Evolutionary conservation across 2,888 invertebrate genomes (phyloP), one percentile per base, ranked within the genome.

Genomic region (Clitarchus hookeri): DNA sequence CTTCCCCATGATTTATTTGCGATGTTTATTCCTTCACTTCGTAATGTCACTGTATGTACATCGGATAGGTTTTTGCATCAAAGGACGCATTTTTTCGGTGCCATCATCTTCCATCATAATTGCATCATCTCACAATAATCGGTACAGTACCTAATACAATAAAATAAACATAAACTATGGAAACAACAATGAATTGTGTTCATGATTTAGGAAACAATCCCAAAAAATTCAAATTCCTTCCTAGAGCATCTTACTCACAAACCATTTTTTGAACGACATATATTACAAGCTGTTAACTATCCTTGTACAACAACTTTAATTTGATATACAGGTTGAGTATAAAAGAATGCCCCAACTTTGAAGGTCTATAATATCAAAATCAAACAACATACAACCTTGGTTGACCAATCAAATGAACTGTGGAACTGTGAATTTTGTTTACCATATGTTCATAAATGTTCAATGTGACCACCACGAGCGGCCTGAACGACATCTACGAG

Each of bases 21-120:
- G 6, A 11, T 78, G 78, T 78, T 78, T 78, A 78, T 78, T 16
- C 78, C 78, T 26, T 78, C 19, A 11, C 78, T 78, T 78, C 78
- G 78, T 78, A 78, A 78, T 78, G 78, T 78, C 78, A 78, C 9
- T 78, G 78, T 78, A 0, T 78, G 78, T 78, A 16, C 19, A 78
- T 78, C 78, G 19, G 13, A 12, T 78, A 78, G 2, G 78, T 78
- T 6, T 23, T 78, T 1, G 13, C 19, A 0, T 16, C 9, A 78
- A 78, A 78, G 78, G 78, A 78, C 78, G 19, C 78, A 78, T 23
- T 78, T 3, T 0, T 0, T n/a, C 78, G 19, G 19, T 0, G 11
- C 11, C 9, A 8, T 12, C 12, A 0, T 2, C 78, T 19, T 78
- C 78, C 78, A 78, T 78, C 0, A 23, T 78, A 78, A 23, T 78